phyloP scores from a whole-genome alignment of 35 echinoderm and acorn worm genomes.

The Strongylocentrotus purpuratus region DNA sequence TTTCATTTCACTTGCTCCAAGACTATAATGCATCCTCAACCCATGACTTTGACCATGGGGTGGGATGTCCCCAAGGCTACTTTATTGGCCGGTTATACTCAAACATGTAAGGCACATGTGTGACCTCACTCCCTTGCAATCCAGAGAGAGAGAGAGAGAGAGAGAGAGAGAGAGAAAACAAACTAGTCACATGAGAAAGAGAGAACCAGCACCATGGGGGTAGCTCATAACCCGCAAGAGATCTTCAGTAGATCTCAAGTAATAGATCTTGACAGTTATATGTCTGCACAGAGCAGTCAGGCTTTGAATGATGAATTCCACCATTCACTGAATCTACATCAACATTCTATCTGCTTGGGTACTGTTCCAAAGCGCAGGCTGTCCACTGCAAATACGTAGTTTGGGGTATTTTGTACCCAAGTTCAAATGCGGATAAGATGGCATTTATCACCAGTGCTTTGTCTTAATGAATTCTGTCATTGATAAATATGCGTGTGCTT shows the following conservation, averaged over 20 bases:
- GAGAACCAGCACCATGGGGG: background rate
- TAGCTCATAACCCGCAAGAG: background rate
- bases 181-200: background rate
- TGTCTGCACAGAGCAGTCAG: background rate
- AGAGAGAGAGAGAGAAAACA: background rate
- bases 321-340: slow-evolving; percentile 10
- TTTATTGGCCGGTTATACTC: slow-evolving; percentile 5
- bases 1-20: background rate
- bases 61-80: slow-evolving; percentile 7
- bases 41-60: background rate
- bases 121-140: background rate
- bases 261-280: slow-evolving; percentile 6
- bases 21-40: background rate
- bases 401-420: background rate
- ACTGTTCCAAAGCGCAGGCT: background rate
- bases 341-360: background rate
- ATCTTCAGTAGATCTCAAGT: slow-evolving; percentile 11
- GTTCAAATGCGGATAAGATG: background rate
- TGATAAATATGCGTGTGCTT: slow-evolving; percentile 3
- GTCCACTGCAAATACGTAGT: background rate
- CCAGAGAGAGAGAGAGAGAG: background rate
- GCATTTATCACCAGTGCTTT: background rate
- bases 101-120: background rate
- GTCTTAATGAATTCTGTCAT: background rate
- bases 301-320: background rate